phyloP scores from a whole-genome alignment of 2,888 invertebrate species.

The Zootermopsis nevadensis region DNA sequence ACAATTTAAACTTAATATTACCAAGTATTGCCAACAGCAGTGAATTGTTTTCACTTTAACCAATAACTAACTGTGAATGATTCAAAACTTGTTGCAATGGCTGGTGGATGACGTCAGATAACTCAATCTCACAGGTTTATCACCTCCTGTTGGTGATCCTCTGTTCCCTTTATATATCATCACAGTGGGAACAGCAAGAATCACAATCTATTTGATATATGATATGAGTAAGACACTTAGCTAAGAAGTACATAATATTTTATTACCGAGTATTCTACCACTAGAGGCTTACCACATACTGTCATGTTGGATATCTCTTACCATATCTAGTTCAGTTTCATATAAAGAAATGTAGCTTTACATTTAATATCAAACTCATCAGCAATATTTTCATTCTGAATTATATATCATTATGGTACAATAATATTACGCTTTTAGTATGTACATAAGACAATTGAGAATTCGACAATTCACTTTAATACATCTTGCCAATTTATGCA shows the following conservation, averaged over 20 bases:
- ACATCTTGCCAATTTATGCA: no score
- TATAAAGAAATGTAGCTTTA: neutral
- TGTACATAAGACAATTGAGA: no score
- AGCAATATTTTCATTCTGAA: neutral
- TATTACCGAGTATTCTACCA: conserved; percentile 17
- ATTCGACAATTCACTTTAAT: no score
- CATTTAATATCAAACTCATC: neutral
- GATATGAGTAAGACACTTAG: conserved; percentile 37
- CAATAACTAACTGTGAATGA: no score
- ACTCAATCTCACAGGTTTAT: neutral
- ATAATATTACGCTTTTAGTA: no score
- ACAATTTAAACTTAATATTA: no score
- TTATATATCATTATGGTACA: neutral
- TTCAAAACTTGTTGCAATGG: no score
- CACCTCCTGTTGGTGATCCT: conserved; percentile 1
- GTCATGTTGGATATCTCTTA: neutral
- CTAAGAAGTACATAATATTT: conserved; percentile 34
- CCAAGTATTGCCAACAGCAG: no score
- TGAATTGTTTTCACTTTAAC: no score
- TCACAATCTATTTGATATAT: conserved; percentile 21
- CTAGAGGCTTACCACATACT: neutral
- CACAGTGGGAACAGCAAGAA: conserved; percentile 30
- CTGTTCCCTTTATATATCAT: conserved; percentile 31
- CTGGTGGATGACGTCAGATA: neutral
- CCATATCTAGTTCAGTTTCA: neutral